Evolutionary conservation across 2,797 vertebrate genomes (phyloP), one percentile per base, ranked within the genome.

Genomic region (Hylomyscus alleni): DNA sequence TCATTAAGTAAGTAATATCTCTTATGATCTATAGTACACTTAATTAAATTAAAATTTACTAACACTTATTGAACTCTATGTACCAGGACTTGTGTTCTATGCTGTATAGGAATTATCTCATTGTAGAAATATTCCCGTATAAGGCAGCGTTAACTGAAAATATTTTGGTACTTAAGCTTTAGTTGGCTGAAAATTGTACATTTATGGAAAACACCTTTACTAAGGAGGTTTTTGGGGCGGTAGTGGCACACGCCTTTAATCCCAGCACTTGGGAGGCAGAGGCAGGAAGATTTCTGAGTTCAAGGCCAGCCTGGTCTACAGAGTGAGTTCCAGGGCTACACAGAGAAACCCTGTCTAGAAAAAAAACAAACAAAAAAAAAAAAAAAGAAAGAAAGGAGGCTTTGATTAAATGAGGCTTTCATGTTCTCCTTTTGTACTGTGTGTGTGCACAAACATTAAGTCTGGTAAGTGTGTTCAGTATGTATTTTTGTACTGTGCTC

Each of bases 121-220:
- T 73, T 62, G 93, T 40, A 81, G 58, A 89, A 93, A 72, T 89
- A 91, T 82, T 89, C 62, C 60, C 52, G 54, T 73, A 47, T 34
- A 56, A 88, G 80, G 84, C 62, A 40, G n/a, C 17, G 80, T 96
- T 80, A 90, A 56, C 85, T 15, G 69, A 92, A 94, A 88, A 58
- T 69, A 44, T 91, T 95, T 95, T 77, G 44, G 20, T 82, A 47
- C 47, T 91, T 93, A 91, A 89, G 19, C 29, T 75, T 56, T 13
- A 93, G 3, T 91, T 96, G 80, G 78, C 34, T 90, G 31, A 72
- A 92, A 92, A 94, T 10, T 90, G 75, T 31, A 31, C 82, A 76
- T 81, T 60, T 10, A 31, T 93, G 89, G 52, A 91, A 93, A 94
- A 37, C 8, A 29, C 34, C 82, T 78, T 95, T 44, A n/a, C 47